Evolutionary conservation across 2,113 vertebrate genomes (phyloP), one percentile per base, ranked within the genome.

Genomic region (Pteronura brasiliensis): DNA sequence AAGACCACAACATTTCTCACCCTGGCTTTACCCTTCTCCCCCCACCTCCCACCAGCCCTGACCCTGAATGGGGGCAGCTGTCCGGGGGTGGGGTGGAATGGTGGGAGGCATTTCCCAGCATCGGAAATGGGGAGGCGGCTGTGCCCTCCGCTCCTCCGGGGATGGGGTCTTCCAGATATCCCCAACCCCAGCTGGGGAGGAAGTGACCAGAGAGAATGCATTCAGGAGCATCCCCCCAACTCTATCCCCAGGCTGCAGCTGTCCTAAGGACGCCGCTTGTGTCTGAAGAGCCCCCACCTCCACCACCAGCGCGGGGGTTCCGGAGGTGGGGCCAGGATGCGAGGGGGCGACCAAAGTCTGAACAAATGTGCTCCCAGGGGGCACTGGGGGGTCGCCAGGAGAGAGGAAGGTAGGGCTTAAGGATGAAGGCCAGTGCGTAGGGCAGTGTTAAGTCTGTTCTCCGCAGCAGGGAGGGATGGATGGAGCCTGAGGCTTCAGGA

Each of bases 101-200:
- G 87, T 96, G 89, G 91, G 59, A 98, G 88, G 88, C 90, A 90
- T 96, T 97, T 97, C 92, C 87, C 96, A 90, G 69, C 80, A 92
- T 97, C 97, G 97, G 98, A 98, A 96, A 93, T 90, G 59, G 92
- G 74, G 96, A 95, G 97, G 93, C 23, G 96, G 94, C 80, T 79
- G 86, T 98, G 89, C 72, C 95, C 97, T 98, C 88, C 42, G 18
- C 79, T 93, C 74, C 95, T 93, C 89, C 89, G 74, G 88, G 96
- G 92, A 97, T 96, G 42, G 93, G 96, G 93, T 97, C 93, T 97
- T 97, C 89, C 92, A 81, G 90, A 96, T 65, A 97, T 69, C 81
- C 95, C 87, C 57, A 63, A 44, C 86, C 87, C 85, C 95, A 97
- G 97, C 91, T 90, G 93, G 81, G 85, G 90, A 97, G 97, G 98